These are phyloP conservation scores for Helicoverpa assulta DNA, from an alignment of 2,888 invertebrate genomes.

Conservation along the genomic window DNA sequence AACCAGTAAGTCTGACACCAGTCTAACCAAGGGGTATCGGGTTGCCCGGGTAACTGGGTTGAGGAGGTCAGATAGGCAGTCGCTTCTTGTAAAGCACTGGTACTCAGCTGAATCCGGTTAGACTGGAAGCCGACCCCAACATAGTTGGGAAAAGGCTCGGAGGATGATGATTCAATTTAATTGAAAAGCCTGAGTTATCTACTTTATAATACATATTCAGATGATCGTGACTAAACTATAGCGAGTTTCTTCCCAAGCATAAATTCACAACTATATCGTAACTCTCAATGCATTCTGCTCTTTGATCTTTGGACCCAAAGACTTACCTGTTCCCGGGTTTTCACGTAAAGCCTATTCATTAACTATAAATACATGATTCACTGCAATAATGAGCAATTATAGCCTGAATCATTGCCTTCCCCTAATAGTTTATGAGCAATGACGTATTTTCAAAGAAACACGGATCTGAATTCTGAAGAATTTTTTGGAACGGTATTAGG, in stretches of 20 bases:
- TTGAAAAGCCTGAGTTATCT: too few relatives aligned
- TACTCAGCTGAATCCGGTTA: too few relatives aligned
- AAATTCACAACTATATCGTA: constrained; percentile 3
- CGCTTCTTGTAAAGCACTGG: too few relatives aligned
- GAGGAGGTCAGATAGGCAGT: too few relatives aligned
- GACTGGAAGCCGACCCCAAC: too few relatives aligned
- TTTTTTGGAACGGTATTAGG: constrained; percentile 27
- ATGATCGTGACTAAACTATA: neutral
- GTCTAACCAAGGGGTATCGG: too few relatives aligned
- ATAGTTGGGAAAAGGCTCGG: too few relatives aligned
- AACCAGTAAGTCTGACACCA: too few relatives aligned
- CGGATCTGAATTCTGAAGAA: constrained; percentile 46
- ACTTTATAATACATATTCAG: too few relatives aligned
- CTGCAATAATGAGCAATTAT: constrained; percentile 71
- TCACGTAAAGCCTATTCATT: constrained; percentile 66
- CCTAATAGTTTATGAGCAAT: constrained; percentile 63
- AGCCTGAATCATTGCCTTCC: constrained; percentile 70
- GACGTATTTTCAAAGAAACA: constrained; percentile 71
- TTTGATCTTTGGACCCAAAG: constrained; percentile 19
- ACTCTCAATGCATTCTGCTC: neutral
- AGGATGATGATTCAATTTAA: too few relatives aligned
- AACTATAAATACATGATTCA: constrained; percentile 68
- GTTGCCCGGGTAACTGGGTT: too few relatives aligned
- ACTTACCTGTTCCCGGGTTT: constrained; percentile 65
- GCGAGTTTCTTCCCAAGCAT: neutral